phyloP scores from a whole-genome alignment of 2,797 vertebrate species.

The Syndactyla subalaris region DNA sequence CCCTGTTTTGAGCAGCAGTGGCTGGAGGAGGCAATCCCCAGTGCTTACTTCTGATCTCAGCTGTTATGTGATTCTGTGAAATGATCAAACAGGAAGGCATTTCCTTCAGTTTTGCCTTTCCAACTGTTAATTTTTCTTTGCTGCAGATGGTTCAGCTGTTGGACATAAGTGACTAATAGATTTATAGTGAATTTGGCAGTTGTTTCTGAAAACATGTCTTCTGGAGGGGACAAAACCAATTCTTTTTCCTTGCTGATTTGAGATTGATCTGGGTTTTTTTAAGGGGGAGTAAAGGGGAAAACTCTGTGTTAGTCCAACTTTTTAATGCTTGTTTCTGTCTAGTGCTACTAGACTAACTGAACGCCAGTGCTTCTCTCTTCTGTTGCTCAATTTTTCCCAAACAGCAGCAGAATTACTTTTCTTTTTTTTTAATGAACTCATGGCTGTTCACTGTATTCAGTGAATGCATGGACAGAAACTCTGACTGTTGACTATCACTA shows the following conservation, averaged over 20 bases:
- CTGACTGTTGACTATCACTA: neutral
- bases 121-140: neutral
- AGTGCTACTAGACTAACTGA: neutral
- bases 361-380: neutral
- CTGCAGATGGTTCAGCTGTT: neutral
- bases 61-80: neutral
- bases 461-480: neutral
- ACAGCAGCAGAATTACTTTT: neutral
- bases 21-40: neutral
- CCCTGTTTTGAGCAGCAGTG: neutral
- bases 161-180: neutral
- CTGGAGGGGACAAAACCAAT: accelerated
- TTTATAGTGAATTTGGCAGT: neutral
- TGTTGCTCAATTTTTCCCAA: neutral
- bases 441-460: neutral
- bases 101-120: slow-evolving; percentile 7
- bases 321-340: neutral
- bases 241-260: neutral
- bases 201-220: neutral
- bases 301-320: neutral
- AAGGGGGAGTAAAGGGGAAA: neutral
- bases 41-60: neutral
- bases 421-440: neutral
- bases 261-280: neutral
- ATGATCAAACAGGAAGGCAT: neutral